Conservation (phyloP, 2,888 invertebrate genomes). For the Rhabditoides inermis region DNA sequence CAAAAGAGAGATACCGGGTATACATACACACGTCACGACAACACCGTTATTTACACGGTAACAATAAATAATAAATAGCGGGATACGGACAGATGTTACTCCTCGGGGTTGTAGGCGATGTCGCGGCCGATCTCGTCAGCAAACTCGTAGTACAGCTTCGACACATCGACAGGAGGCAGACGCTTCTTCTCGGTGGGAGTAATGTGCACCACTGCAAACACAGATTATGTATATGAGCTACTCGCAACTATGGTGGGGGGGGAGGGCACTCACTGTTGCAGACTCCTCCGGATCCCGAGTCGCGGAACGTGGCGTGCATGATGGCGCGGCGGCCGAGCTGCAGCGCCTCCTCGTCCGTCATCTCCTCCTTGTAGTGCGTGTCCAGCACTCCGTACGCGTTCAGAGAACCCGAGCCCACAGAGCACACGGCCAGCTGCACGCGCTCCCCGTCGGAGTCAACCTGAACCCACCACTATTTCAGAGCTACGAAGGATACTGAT, state of each 20-base stretch:
- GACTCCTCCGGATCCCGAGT: slow-evolving; percentile 92
- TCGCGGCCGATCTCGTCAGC: slow-evolving; percentile 41
- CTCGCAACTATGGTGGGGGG: too few relatives aligned
- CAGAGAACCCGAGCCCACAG: slow-evolving; percentile 92
- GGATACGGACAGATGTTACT: too few relatives aligned
- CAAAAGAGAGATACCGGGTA: too few relatives aligned
- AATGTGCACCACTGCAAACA: slow-evolving; percentile 45
- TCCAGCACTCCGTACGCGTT: slow-evolving; percentile 94
- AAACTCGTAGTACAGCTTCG: slow-evolving; percentile 48
- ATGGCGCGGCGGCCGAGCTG: slow-evolving; percentile 87
- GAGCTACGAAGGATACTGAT: neutral
- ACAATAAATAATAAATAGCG: too few relatives aligned
- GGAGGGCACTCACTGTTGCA: slow-evolving; percentile 63
- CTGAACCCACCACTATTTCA: neutral
- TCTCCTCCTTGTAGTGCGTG: slow-evolving; percentile 66
- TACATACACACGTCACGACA: too few relatives aligned
- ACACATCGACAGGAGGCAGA: slow-evolving; percentile 42
- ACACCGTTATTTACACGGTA: too few relatives aligned
- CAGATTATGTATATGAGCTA: too few relatives aligned
- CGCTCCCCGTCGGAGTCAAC: slow-evolving; percentile 92
- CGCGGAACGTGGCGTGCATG: slow-evolving; percentile 93
- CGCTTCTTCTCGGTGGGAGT: slow-evolving; percentile 42
- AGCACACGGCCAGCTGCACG: slow-evolving; percentile 82
- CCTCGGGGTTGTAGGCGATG: slow-evolving; percentile 37
- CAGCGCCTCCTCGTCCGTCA: slow-evolving; percentile 81